Base-by-base conservation (phyloP, 2,888 invertebrate species). In the Trilocha varians region DNA sequence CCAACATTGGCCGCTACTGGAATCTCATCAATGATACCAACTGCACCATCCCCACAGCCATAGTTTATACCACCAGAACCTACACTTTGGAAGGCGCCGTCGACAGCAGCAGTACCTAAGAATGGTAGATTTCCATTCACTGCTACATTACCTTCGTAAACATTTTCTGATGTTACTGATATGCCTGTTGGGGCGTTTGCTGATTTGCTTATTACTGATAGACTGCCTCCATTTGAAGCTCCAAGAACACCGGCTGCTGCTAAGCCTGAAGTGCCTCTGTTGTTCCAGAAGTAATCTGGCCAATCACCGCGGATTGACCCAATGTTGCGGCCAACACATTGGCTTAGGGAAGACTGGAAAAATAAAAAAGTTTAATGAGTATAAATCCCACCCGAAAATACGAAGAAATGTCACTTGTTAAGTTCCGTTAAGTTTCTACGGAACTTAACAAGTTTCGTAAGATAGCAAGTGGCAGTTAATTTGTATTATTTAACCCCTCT, bases 81-180 rank as follows among this genome's bases (percentile, higher is more conserved):
- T 8, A 45, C 41, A 4, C 59, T 57, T 1, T 62, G 57, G 9
- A 63, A 40, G 2, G 52, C 43, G 3, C 66, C 70, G 42, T 65
- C 63, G 36, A 67, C 36, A 18, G 46, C 50, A 1, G 62, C 60
- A 4, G 61, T 46, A 11, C 57, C 57, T 3, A 62, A 37, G 43
- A 59, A 53, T 8, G 61, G 63, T 41, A 62, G 40, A 36, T 56
- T 47, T 5, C 59, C 62, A 6, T 18, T 41, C 0, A 48, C 52
- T 13, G 44, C 17, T 13, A 57, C 16, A 38, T 42, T 5, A 37
- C 57, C 57, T 13, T 57, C 55, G 16, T 51, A 57, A 18, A 14
- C 44, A 2, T 57, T 57, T 5, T 57, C 55, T 8, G 57, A 57
- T 0, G 38, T 32, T 14, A 57, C 41, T 9, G 50, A 39, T 16